Evolutionary conservation across 2,113 vertebrate species (phyloP).

Genomic region (Melanerpes formicivorus): DNA sequence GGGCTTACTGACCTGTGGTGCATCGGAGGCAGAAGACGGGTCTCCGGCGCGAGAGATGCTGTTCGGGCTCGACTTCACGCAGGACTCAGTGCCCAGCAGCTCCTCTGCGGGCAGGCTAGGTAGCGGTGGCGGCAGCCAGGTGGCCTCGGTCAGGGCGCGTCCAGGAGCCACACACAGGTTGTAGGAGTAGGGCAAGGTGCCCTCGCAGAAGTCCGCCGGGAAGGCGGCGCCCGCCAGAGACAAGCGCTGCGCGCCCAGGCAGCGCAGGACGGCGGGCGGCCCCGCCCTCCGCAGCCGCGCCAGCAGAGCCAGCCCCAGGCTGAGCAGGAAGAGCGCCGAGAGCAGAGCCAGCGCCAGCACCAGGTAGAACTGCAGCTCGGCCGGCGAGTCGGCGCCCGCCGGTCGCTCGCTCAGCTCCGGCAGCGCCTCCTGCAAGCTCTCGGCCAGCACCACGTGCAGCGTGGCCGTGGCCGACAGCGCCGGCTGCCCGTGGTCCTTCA

Average conservation of each 20-base stretch:
- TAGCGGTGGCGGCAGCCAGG: background rate
- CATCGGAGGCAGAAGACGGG: background rate
- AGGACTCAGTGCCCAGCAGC: background rate
- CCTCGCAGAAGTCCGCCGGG: background rate
- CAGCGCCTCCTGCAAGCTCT: constrained; percentile 79
- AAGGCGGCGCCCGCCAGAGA: no score
- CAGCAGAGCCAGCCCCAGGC: no score
- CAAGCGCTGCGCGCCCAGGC: no score
- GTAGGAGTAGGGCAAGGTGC: constrained; percentile 71
- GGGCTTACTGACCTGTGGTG: background rate
- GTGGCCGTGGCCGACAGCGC: constrained; percentile 73
- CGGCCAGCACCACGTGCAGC: constrained; percentile 78
- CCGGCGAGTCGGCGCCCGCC: background rate
- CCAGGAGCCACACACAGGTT: constrained; percentile 39
- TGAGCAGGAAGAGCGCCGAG: no score
- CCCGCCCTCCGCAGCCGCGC: no score
- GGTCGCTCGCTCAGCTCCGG: constrained; percentile 55
- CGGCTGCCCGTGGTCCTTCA: constrained; percentile 37
- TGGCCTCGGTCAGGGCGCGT: background rate
- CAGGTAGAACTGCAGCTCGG: no score
- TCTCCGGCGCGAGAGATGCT: background rate
- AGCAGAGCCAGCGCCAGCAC: no score
- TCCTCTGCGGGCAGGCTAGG: background rate
- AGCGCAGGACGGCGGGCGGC: no score
- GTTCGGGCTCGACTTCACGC: background rate